Conservation (phyloP, 2,888 invertebrate genomes). For the Drosophila antonietae region DNA sequence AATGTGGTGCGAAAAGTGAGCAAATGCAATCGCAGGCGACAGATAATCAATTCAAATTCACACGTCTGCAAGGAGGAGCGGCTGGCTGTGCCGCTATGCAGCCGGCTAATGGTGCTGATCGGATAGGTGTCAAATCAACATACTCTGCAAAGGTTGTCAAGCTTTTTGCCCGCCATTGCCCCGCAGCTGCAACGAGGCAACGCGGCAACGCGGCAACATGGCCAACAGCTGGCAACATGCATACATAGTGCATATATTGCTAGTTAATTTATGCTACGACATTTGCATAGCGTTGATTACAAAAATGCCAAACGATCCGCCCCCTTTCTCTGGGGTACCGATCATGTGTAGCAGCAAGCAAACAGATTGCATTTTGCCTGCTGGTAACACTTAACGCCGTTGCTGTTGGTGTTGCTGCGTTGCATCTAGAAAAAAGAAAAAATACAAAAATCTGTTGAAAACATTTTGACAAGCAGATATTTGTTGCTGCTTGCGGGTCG, state of each 20-base stretch:
- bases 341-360: constrained; percentile 43
- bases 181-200: constrained; percentile 9
- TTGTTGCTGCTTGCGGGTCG: constrained; percentile 34
- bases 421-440: constrained; percentile 16
- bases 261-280: constrained; percentile 82
- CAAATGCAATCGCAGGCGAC: constrained; percentile 50
- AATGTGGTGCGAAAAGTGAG: constrained; percentile 57
- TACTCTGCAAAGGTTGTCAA: constrained; percentile 64
- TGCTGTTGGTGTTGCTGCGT: constrained; percentile 15
- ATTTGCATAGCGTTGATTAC: constrained; percentile 80
- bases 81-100: constrained; percentile 2
- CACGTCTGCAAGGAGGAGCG: constrained; percentile 37
- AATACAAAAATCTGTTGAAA: constrained; percentile 48
- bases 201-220: constrained; percentile 20
- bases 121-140: constrained; percentile 74
- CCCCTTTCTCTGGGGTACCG: constrained; percentile 40
- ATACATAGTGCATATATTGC: constrained; percentile 38
- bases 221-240: constrained; percentile 48
- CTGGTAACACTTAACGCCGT: constrained; percentile 50
- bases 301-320: constrained; percentile 69
- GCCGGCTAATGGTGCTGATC: constrained; percentile 38
- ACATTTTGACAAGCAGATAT: constrained; percentile 71
- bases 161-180: constrained; percentile 31
- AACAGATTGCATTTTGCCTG: constrained; percentile 52
- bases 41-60: constrained; percentile 61